phyloP scores from a whole-genome alignment of 2,888 invertebrate species.

The Scelioninae gen. 1 region DNA sequence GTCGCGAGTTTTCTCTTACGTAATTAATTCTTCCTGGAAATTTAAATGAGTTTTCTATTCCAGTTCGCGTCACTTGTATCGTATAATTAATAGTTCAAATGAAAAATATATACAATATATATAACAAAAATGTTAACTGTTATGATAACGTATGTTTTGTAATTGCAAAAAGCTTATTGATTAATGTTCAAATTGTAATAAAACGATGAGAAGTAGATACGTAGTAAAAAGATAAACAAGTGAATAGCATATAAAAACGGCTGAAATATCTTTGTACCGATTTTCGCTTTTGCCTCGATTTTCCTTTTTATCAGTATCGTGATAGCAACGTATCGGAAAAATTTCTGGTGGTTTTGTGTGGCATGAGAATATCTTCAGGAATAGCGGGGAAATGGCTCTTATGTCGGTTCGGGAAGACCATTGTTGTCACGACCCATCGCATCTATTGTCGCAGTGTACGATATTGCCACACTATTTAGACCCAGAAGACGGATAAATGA shows the following conservation, averaged over 20 bases:
- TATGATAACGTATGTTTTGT: slow-evolving; percentile 3
- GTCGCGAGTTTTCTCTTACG: slow-evolving; percentile 27
- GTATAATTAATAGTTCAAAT: slow-evolving; percentile 26
- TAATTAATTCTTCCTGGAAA: slow-evolving; percentile 47
- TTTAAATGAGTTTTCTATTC: slow-evolving; percentile 24
- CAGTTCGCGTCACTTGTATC: slow-evolving; percentile 5
- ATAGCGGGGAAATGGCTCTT: slow-evolving; percentile 54
- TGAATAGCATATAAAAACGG: slow-evolving; percentile 26
- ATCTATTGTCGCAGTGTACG: slow-evolving; percentile 59
- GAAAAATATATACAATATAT: background rate
- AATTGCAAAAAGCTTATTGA: slow-evolving; percentile 22
- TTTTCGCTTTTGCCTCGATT: slow-evolving; percentile 43
- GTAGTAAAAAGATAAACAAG: slow-evolving; percentile 38
- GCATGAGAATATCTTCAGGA: slow-evolving; percentile 45
- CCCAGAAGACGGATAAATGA: slow-evolving; percentile 53
- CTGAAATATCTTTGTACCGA: slow-evolving; percentile 39
- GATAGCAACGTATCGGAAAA: slow-evolving; percentile 56
- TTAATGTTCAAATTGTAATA: slow-evolving; percentile 23
- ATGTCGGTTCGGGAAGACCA: slow-evolving; percentile 61
- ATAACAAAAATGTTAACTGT: no score
- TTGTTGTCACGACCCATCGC: slow-evolving; percentile 67
- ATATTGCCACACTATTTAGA: slow-evolving; percentile 54
- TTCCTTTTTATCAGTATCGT: slow-evolving; percentile 41
- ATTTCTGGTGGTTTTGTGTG: slow-evolving; percentile 45
- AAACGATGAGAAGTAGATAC: slow-evolving; percentile 5